A percentile compares a stretch with the other conserved stretches of the same genome.
phyloP scores from a whole-genome alignment of 2,797 vertebrate species.

The Lophotriccus pileatus region DNA sequence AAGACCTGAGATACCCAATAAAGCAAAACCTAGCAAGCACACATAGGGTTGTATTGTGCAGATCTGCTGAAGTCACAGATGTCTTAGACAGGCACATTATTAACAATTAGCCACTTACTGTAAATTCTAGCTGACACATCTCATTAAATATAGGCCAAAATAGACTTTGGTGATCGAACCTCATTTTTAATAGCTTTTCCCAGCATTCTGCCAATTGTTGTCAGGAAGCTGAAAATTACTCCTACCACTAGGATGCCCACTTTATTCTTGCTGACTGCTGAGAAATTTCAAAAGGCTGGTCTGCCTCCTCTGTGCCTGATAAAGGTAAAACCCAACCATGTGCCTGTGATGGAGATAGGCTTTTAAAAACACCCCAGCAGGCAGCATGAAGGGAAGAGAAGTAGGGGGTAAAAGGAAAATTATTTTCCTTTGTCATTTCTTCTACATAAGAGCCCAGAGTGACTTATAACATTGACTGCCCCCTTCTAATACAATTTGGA shows the following conservation, averaged over 20 bases:
- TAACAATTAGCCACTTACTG: constrained; percentile 73
- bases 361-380: constrained; percentile 59
- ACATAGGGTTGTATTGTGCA: not conserved
- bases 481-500: constrained; percentile 15
- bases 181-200: constrained; percentile 70
- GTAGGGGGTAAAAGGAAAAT: constrained; percentile 32
- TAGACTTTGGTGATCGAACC: constrained; percentile 58
- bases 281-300: constrained; percentile 65
- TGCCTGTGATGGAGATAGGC: constrained; percentile 7
- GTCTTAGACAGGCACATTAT: constrained; percentile 57
- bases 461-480: constrained; percentile 18
- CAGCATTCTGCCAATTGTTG: constrained; percentile 66
- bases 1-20: not conserved
- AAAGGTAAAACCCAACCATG: constrained; percentile 51
- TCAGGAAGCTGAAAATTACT: constrained; percentile 69
- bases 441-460: not conserved
- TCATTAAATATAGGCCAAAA: constrained; percentile 69
- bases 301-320: constrained; percentile 30
- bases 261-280: constrained; percentile 66
- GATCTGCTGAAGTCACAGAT: constrained; percentile 34
- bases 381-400: constrained; percentile 3
- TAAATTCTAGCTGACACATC: constrained; percentile 67
- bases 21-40: not conserved
- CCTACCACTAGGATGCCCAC: constrained; percentile 58
- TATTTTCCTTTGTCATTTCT: constrained; percentile 21